A percentile compares a stretch with the other conserved stretches of the same genome.
phyloP scores from a whole-genome alignment of 2,113 vertebrate genomes.

The Fregata magnificens region DNA sequence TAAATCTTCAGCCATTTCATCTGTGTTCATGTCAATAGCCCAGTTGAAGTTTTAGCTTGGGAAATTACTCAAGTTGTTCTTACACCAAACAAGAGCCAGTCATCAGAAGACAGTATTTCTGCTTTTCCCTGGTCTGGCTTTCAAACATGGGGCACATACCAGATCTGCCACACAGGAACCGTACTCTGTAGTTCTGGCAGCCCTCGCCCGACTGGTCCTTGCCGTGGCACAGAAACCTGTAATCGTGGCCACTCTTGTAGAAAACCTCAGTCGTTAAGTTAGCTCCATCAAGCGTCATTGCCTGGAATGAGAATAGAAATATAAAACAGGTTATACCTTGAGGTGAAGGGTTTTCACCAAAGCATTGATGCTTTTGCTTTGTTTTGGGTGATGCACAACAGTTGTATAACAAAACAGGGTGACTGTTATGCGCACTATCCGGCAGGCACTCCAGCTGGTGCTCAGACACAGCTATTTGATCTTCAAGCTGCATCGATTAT shows the following conservation, averaged over 20 bases:
- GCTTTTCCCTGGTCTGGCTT: not conserved
- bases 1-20: not conserved
- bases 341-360: not conserved
- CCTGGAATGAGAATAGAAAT: constrained; percentile 71
- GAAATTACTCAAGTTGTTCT: not conserved
- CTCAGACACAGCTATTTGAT: not conserved
- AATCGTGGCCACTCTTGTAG: constrained; percentile 87
- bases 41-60: not conserved
- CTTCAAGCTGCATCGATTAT: not conserved
- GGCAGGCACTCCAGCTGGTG: not conserved
- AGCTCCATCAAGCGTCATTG: constrained; percentile 78
- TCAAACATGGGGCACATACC: constrained; percentile 68
- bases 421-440: not conserved
- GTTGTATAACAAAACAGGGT: not conserved
- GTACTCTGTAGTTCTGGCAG: constrained; percentile 88
- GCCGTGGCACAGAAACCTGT: constrained; percentile 88
- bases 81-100: not conserved
- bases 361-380: not conserved
- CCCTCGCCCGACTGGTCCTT: constrained; percentile 77
- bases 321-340: not conserved
- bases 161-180: constrained; percentile 92
- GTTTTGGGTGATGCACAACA: not conserved
- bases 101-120: not conserved
- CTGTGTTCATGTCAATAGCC: not conserved
- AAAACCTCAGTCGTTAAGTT: constrained; percentile 84